A percentile compares a stretch with the other conserved stretches of the same genome.
Evolutionary conservation across 2,888 invertebrate genomes (phyloP).

Genomic region (Trileptium ribeirensis): DNA sequence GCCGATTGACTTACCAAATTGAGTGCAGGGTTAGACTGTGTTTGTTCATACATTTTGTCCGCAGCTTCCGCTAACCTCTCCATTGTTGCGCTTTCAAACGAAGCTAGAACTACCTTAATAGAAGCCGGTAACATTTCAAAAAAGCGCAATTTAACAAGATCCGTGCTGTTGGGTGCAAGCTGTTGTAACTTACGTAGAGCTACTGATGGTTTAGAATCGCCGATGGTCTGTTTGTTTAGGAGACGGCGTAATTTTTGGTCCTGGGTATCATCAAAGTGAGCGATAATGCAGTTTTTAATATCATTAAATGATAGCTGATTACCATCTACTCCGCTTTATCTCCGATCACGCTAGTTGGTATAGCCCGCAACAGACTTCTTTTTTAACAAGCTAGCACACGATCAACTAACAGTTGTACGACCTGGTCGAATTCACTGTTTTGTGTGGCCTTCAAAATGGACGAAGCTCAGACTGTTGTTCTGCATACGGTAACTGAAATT

Average conservation of each 20-base stretch:
- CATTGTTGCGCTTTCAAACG: neutral
- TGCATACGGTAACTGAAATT: neutral
- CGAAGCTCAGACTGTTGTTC: neutral
- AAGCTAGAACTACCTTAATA: conserved; percentile 5
- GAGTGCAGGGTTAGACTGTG: neutral
- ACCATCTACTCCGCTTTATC: conserved; percentile 7
- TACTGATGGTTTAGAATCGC: conserved; percentile 7
- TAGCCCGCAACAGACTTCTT: neutral
- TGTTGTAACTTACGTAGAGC: neutral
- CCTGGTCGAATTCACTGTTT: neutral
- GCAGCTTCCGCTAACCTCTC: conserved; percentile 10
- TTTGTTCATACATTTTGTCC: neutral
- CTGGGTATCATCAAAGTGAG: neutral
- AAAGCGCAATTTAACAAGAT: conserved; percentile 9
- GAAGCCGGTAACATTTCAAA: conserved; percentile 12
- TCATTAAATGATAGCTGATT: neutral
- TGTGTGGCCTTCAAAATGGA: neutral
- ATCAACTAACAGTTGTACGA: neutral
- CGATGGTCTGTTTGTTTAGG: conserved; percentile 6
- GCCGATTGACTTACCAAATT: neutral
- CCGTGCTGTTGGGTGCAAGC: neutral
- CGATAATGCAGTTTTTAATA: conserved; percentile 11
- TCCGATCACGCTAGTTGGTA: conserved; percentile 4
- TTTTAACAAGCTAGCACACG: neutral
- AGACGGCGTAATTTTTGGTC: neutral